A percentile compares a stretch with the other conserved stretches of the same genome.
phyloP scores from a whole-genome alignment of 2,113 vertebrate genomes.

The Poeciliopsis turrubarensis region DNA sequence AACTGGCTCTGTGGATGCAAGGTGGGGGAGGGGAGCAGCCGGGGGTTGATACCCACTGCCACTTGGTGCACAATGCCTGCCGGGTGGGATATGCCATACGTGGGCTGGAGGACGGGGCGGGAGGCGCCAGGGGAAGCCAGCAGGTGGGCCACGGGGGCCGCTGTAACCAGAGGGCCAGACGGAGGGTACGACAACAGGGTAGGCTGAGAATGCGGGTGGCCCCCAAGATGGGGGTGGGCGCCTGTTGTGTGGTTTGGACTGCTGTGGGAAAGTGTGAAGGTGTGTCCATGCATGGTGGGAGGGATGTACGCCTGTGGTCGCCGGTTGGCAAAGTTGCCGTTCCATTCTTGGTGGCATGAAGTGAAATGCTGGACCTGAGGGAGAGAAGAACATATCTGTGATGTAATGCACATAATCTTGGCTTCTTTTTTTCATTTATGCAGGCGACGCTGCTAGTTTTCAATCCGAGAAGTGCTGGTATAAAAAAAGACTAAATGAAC shows the following conservation, averaged over 20 bases:
- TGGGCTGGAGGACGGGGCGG: slow-evolving; percentile 88
- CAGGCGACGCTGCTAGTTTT: neutral
- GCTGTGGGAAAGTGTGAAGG: slow-evolving; percentile 91
- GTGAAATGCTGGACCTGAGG: slow-evolving; percentile 91
- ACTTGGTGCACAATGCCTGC: slow-evolving; percentile 91
- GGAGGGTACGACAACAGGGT: slow-evolving; percentile 89
- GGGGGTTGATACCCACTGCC: slow-evolving; percentile 92
- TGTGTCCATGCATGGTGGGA: slow-evolving; percentile 84
- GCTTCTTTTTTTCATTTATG: neutral
- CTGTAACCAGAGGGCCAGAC: slow-evolving; percentile 85
- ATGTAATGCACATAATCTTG: neutral
- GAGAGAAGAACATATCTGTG: neutral
- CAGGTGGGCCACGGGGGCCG: slow-evolving; percentile 91
- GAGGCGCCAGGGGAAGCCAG: slow-evolving; percentile 93
- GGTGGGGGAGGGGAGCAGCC: slow-evolving; percentile 92
- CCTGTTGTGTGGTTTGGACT: slow-evolving; percentile 88
- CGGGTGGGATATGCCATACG: slow-evolving; percentile 88
- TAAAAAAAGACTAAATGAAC: neutral
- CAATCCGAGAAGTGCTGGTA: neutral
- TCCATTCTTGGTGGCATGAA: slow-evolving; percentile 93
- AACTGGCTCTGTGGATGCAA: slow-evolving; percentile 92
- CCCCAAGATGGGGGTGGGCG: slow-evolving; percentile 87
- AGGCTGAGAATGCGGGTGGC: slow-evolving; percentile 87
- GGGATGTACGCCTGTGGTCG: slow-evolving; percentile 93
- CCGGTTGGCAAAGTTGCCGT: slow-evolving; percentile 89